phyloP scores from a whole-genome alignment of 2,113 vertebrate species.

The Lampris incognitus region DNA sequence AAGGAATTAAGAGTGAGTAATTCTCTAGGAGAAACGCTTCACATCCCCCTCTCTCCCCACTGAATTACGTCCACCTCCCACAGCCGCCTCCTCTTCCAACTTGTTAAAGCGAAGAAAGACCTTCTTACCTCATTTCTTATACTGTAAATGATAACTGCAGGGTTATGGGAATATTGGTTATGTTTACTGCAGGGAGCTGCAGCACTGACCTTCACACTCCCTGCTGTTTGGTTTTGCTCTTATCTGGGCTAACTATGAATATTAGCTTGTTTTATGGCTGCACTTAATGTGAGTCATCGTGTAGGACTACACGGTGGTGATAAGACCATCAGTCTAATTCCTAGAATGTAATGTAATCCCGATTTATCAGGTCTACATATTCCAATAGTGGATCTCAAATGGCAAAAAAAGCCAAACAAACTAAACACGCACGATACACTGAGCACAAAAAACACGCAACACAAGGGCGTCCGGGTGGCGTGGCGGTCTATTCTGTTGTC shows the following conservation, averaged over 20 bases:
- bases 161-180: no score
- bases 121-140: conserved; percentile 11
- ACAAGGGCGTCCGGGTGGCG: neutral
- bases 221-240: neutral
- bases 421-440: no score
- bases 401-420: no score
- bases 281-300: neutral
- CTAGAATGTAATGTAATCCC: conserved; percentile 15
- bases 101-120: conserved; percentile 25
- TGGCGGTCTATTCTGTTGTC: no score
- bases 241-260: neutral
- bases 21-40: conserved; percentile 47
- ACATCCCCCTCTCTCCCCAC: conserved; percentile 19
- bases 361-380: no score
- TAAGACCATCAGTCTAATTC: neutral
- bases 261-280: conserved; percentile 4
- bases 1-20: conserved; percentile 54
- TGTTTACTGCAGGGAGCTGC: no score
- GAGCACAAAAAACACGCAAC: conserved; percentile 30
- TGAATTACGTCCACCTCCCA: conserved; percentile 47
- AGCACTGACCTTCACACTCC: no score
- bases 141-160: neutral
- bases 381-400: conserved; percentile 24
- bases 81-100: conserved; percentile 13
- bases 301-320: neutral